phyloP scores from a whole-genome alignment of 2,113 vertebrate genomes.

The Pseudorasbora parva region DNA sequence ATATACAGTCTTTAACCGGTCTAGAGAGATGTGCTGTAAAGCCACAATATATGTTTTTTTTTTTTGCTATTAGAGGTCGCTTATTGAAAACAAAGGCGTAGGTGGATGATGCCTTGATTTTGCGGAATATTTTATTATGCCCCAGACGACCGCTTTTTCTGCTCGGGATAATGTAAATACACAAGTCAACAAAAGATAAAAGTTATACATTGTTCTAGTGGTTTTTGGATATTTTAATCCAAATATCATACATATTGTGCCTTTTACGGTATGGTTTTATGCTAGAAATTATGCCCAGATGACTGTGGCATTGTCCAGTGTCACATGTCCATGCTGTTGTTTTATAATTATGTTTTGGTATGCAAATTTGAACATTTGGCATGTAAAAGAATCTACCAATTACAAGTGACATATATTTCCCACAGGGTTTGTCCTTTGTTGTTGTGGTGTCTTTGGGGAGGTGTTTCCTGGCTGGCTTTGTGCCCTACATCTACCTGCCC shows the following conservation, averaged over 20 bases:
- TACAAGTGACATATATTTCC: conserved; percentile 9
- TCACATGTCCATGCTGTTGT: background rate
- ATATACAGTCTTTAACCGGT: background rate
- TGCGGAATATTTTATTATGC: too few relatives aligned
- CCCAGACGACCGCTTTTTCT: too few relatives aligned
- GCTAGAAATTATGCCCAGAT: background rate
- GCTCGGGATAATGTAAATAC: too few relatives aligned
- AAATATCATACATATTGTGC: too few relatives aligned
- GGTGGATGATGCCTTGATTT: too few relatives aligned
- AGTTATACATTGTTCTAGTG: too few relatives aligned
- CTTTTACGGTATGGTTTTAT: too few relatives aligned
- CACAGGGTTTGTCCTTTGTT: conserved; percentile 84
- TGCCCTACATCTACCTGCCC: conserved; percentile 93
- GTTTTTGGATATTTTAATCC: too few relatives aligned
- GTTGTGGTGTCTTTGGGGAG: conserved; percentile 76
- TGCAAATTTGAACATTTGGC: conserved; percentile 1
- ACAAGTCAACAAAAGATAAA: too few relatives aligned
- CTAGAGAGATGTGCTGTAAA: background rate
- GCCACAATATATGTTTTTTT: too few relatives aligned
- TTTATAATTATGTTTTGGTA: background rate
- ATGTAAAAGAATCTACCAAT: background rate
- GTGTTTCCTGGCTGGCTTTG: conserved; percentile 84
- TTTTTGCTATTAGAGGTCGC: too few relatives aligned
- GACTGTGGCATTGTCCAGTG: background rate
- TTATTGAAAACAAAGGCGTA: too few relatives aligned